Conservation (phyloP, 1,140 invertebrate genomes). For the Diabrotica undecimpunctata region DNA sequence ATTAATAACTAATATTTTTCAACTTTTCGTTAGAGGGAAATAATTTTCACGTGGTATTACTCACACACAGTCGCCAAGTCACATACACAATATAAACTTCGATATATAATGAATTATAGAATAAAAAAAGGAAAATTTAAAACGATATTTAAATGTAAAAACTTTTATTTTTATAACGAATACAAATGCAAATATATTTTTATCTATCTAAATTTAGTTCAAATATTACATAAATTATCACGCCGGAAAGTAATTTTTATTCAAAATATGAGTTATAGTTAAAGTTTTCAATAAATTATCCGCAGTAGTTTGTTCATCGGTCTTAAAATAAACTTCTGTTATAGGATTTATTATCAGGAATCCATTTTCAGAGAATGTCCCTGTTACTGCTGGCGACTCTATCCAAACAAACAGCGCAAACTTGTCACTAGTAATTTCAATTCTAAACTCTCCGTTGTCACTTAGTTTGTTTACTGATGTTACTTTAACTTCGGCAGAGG, state of each 20-base stretch:
- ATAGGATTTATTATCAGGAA: conserved; percentile 24
- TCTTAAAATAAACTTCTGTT: conserved; percentile 27
- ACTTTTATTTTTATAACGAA: no score
- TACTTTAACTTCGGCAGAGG: conserved; percentile 17
- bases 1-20: no score
- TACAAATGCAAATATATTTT: no score
- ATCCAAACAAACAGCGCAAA: conserved; percentile 34
- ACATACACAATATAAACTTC: no score
- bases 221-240: no score
- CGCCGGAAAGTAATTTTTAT: conserved; percentile 13
- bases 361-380: conserved; percentile 33
- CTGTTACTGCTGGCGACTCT: conserved; percentile 21
- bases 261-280: conserved; percentile 27
- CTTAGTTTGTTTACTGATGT: conserved; percentile 12
- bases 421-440: conserved; percentile 23
- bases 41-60: no score
- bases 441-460: conserved; percentile 17
- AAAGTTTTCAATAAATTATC: conserved; percentile 22
- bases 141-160: no score
- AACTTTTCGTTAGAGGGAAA: no score
- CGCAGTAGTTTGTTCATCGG: conserved; percentile 13
- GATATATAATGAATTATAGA: no score
- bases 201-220: no score
- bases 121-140: no score
- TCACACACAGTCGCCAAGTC: no score